phyloP scores from a whole-genome alignment of 2,797 vertebrate species.

The Sylvia borin region DNA sequence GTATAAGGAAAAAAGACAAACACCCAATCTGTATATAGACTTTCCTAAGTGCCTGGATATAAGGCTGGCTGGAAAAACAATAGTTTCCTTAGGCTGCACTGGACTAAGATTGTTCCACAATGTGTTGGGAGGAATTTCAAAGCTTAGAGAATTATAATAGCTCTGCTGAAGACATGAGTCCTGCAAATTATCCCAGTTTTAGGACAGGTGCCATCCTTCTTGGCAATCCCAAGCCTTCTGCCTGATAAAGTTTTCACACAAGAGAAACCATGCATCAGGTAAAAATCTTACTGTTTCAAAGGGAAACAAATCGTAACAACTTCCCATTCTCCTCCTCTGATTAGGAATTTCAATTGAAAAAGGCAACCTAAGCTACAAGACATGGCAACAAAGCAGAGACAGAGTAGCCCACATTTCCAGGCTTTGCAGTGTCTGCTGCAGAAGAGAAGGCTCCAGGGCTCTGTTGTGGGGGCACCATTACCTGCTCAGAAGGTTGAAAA shows the following conservation, averaged over 20 bases:
- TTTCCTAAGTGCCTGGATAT: not conserved
- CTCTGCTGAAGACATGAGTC: not conserved
- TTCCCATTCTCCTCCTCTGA: not conserved
- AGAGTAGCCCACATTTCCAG: rapidly evolving
- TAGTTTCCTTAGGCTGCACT: not conserved
- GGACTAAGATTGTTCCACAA: not conserved
- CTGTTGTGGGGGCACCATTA: constrained; percentile 19
- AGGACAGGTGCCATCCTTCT: not conserved
- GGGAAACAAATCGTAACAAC: rapidly evolving
- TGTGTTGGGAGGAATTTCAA: not conserved
- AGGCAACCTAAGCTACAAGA: not conserved
- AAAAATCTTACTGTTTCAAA: not conserved
- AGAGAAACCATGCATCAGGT: not conserved
- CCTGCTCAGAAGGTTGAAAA: constrained; percentile 91
- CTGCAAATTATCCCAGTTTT: not conserved
- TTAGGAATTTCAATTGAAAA: not conserved
- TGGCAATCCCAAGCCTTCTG: not conserved
- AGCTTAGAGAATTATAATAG: not conserved
- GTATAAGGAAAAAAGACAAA: not conserved
- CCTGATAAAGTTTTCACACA: not conserved
- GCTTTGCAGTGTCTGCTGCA: not conserved
- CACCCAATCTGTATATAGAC: not conserved
- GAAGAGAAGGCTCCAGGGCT: not conserved
- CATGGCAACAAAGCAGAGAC: not conserved
- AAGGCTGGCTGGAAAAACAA: not conserved